Evolutionary conservation across 2,113 vertebrate species (phyloP).

Genomic region (Mesembrinibis cayennensis): DNA sequence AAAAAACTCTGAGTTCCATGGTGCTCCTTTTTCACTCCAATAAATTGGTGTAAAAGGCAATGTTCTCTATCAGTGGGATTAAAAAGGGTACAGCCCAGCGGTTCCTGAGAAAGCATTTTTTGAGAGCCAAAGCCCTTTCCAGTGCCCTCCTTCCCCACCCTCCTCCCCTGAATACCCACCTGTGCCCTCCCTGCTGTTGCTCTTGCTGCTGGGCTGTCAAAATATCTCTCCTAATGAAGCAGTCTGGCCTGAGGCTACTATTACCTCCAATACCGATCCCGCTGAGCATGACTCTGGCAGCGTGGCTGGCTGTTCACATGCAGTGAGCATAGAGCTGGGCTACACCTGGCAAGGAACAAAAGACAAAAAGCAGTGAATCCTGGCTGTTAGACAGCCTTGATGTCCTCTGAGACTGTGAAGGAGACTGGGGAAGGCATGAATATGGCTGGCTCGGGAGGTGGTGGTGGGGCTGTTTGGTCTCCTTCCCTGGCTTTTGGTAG

Average conservation of each 20-base stretch:
- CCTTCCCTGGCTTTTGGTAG: not conserved
- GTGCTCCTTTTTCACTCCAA: not conserved
- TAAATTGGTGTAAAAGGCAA: not conserved
- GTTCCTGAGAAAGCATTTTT: not conserved
- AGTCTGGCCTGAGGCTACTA: conserved; percentile 64
- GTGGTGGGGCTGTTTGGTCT: not conserved
- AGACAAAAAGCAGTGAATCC: not conserved
- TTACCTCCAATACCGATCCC: not conserved
- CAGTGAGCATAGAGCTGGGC: not conserved
- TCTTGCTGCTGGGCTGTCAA: conserved; percentile 60
- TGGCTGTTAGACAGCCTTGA: not conserved
- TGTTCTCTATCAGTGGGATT: not conserved
- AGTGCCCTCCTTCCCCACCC: not conserved
- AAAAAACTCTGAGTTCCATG: not conserved
- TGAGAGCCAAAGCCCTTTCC: not conserved
- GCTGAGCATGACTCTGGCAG: not conserved
- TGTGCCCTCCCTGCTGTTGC: not conserved
- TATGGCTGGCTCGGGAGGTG: not conserved
- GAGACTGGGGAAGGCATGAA: not conserved
- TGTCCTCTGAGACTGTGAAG: not conserved
- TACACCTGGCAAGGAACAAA: not conserved
- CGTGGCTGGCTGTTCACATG: not conserved
- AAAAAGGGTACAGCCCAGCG: not conserved
- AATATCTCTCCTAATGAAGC: conserved; percentile 66
- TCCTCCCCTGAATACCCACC: not conserved